Base-by-base conservation (phyloP, 2,888 invertebrate species). In the Therioaphis trifolii region DNA sequence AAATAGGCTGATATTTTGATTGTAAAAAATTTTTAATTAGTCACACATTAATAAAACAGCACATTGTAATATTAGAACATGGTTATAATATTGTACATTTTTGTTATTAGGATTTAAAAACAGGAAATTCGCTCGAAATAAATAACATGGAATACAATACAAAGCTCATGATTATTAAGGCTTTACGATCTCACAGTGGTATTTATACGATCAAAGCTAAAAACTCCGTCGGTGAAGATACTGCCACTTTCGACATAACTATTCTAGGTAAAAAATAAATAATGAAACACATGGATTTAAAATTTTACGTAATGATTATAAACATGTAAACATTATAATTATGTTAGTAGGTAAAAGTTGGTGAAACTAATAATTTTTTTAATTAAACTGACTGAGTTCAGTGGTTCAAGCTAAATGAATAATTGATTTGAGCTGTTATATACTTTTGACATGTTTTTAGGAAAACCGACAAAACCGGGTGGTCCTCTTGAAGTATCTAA, bases 151-250 rank as follows among this genome's bases (percentile, higher is more conserved):
- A 96, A 87, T 96, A 97, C 88, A 96, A 96, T 87, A 96, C 96
- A 0, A 96, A 96, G 90, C 93, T 97, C 90, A 92, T 95, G 87
- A 93, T 96, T 86, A 92, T 95, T 88, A 93, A 94, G 88, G 92
- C 94, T 40, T 94, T 94, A 87, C 92, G 98, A 79, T 90, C 90
- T 4, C 94, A 96, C 87, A 93, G 94, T 84, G 98, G 97, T 49
- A 94, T 94, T 88, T 98, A 98, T 88, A 92, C 92, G 2, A 94
- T 98, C 85, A 94, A 92, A 85, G 97, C 98, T 29, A 94, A 93
- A 88, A 99, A 99, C 88, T 94, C 95, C 88, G 95, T 95, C 9
- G 98, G 98, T 0, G 95, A 95, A 88, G 98, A 99, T 88, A 92
- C 93, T 71, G 97, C 97, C 4, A 95, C 96, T 86, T 91, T 98